A percentile compares a stretch with the other conserved stretches of the same genome.
These are phyloP conservation scores for Eublepharis macularius DNA, from an alignment of 2,113 vertebrate genomes.

Conservation along the genomic window DNA sequence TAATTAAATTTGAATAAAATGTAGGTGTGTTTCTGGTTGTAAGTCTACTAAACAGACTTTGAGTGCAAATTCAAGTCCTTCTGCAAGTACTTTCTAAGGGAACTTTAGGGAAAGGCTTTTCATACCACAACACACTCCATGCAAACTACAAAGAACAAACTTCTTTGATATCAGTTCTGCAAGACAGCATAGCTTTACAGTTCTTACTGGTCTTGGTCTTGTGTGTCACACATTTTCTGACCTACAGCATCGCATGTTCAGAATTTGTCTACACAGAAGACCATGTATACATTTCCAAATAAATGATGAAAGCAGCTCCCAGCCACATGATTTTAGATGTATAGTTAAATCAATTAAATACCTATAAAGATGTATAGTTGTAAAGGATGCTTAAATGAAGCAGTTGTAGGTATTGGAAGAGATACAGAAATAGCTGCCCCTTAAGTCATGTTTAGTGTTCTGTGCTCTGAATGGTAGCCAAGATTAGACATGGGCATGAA, in stretches of 20 bases:
- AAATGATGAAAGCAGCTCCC: background rate
- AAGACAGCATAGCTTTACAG: background rate
- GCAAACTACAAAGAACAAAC: background rate
- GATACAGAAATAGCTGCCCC: background rate
- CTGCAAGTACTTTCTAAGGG: background rate
- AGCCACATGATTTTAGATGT: background rate
- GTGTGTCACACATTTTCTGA: background rate
- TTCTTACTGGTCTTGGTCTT: background rate
- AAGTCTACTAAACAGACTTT: background rate
- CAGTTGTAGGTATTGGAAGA: background rate
- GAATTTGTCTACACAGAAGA: background rate
- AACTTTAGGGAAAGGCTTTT: background rate
- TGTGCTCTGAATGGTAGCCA: background rate
- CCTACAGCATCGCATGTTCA: background rate
- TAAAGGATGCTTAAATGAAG: background rate
- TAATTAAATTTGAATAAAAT: background rate
- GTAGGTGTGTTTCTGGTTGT: background rate
- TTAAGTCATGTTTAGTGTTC: background rate
- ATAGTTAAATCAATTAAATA: too few relatives aligned
- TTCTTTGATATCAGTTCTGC: background rate
- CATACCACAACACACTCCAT: background rate
- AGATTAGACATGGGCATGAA: too few relatives aligned
- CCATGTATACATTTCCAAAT: background rate
- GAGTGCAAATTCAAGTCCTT: background rate
- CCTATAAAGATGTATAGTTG: background rate